Evolutionary conservation across 2,888 invertebrate genomes (phyloP).

Genomic region (Stenodema calcarata): DNA sequence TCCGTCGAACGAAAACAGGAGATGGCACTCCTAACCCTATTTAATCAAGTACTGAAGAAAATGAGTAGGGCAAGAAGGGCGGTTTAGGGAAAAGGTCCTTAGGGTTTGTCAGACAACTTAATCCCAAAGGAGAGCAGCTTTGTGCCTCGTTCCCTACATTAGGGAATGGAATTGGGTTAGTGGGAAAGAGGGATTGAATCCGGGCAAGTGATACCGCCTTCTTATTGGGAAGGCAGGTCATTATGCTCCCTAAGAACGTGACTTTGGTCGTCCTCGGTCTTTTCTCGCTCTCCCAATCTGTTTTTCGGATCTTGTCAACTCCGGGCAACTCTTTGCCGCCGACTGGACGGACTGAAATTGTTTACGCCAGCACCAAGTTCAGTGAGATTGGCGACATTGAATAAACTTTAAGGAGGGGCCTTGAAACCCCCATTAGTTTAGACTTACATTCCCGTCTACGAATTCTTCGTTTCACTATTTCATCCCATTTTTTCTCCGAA

Average conservation of each 20-base stretch:
- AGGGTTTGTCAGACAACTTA: slow-evolving; percentile 39
- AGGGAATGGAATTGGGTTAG: slow-evolving; percentile 36
- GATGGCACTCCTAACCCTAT: not conserved
- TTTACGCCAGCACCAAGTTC: too few species aligned
- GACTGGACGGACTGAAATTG: not conserved
- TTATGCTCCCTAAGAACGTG: slow-evolving; percentile 36
- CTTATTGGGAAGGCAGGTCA: slow-evolving; percentile 10
- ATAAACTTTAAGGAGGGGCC: too few species aligned
- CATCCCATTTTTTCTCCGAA: too few species aligned
- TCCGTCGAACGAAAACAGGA: not conserved
- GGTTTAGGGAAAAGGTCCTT: not conserved
- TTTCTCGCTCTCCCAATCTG: not conserved
- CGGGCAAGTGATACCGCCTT: slow-evolving; percentile 13
- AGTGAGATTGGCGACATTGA: too few species aligned
- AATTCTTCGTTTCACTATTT: too few species aligned
- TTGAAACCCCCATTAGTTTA: too few species aligned
- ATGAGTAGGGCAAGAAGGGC: slow-evolving; percentile 5
- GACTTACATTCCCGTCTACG: too few species aligned
- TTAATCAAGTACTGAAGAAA: slow-evolving; percentile 37
- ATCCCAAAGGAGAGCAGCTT: slow-evolving; percentile 30
- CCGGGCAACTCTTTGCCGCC: not conserved
- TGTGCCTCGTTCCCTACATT: slow-evolving; percentile 10
- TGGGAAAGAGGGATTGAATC: slow-evolving; percentile 22
- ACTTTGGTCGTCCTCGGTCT: not conserved
- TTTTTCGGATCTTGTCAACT: not conserved